Evolutionary conservation across 2,888 invertebrate species (phyloP).

Genomic region (Drosophila flavopinicola): DNA sequence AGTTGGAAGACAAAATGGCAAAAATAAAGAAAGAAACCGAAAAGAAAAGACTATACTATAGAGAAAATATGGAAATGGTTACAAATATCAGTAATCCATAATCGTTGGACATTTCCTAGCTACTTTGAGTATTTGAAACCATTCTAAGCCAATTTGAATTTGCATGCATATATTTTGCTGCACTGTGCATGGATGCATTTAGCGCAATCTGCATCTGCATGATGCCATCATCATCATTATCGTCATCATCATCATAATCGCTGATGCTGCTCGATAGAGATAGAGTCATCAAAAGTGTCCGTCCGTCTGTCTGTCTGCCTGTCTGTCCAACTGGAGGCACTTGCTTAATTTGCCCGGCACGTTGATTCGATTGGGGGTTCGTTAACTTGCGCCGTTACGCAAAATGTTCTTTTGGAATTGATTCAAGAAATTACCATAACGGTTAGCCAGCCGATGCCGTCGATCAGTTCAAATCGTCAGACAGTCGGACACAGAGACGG

Average conservation of each 20-base stretch:
- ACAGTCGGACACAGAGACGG: neutral
- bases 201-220: slow-evolving; percentile 54
- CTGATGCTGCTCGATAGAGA: slow-evolving; percentile 17
- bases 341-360: slow-evolving; percentile 65
- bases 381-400: slow-evolving; percentile 72
- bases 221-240: slow-evolving; percentile 26
- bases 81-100: too few species aligned
- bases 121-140: neutral
- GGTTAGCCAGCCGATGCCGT: slow-evolving; percentile 47
- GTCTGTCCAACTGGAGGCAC: slow-evolving; percentile 3
- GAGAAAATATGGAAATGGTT: too few species aligned
- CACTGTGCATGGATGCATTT: slow-evolving; percentile 43
- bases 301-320: neutral
- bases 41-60: too few species aligned
- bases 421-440: slow-evolving; percentile 75
- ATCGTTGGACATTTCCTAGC: too few species aligned
- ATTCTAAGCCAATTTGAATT: neutral
- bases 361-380: slow-evolving; percentile 58
- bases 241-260: slow-evolving; percentile 14
- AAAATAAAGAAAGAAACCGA: too few species aligned
- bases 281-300: slow-evolving; percentile 52
- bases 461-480: slow-evolving; percentile 22
- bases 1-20: too few species aligned
- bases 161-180: neutral
- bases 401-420: slow-evolving; percentile 74